These are phyloP conservation scores for Conomelus anceps DNA, from an alignment of 2,888 invertebrate species.

Conservation along the genomic window DNA sequence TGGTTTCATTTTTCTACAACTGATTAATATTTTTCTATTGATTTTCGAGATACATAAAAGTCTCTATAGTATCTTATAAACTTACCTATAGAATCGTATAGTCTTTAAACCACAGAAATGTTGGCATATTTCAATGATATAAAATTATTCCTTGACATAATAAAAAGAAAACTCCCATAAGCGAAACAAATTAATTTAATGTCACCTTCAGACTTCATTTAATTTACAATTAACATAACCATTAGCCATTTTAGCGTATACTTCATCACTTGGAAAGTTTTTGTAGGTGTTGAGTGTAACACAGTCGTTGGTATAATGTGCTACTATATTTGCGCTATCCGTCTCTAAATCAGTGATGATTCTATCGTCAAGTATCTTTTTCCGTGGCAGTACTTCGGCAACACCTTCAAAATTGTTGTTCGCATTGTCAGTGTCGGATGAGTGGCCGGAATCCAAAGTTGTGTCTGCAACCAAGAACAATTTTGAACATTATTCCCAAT, in stretches of 20 bases:
- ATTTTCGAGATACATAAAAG: too few species aligned
- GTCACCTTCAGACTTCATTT: not conserved
- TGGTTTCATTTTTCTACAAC: too few species aligned
- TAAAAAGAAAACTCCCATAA: too few species aligned
- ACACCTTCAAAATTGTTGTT: not conserved
- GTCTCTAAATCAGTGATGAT: not conserved
- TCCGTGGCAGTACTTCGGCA: not conserved
- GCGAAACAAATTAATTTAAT: not conserved
- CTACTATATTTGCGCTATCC: not conserved
- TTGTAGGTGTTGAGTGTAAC: not conserved
- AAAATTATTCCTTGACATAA: too few species aligned
- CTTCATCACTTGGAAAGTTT: not conserved
- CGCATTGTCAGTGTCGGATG: not conserved
- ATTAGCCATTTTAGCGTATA: not conserved
- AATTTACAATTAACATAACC: not conserved
- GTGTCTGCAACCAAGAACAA: not conserved
- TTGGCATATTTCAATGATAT: too few species aligned
- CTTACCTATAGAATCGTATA: too few species aligned
- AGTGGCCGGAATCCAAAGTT: not conserved
- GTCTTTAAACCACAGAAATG: too few species aligned
- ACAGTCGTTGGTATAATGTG: not conserved
- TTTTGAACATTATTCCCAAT: not conserved
- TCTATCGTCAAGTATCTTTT: not conserved
- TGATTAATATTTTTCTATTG: too few species aligned
- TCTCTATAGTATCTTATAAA: too few species aligned